Evolutionary conservation across 2,888 invertebrate genomes (phyloP).

Genomic region (Altica lythri): DNA sequence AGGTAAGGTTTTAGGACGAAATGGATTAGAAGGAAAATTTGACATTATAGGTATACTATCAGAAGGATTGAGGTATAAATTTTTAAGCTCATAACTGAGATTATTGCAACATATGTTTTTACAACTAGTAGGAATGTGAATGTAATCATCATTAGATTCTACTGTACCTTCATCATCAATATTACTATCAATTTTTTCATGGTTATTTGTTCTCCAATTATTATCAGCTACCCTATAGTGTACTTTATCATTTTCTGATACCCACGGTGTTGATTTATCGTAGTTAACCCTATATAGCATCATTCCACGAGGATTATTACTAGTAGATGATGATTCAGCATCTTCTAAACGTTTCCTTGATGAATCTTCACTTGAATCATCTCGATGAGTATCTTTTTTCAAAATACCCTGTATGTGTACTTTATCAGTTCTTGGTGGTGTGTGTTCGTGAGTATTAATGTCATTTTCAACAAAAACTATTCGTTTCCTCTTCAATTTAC

Average conservation of each 20-base stretch:
- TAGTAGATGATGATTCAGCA: not conserved
- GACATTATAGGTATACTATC: constrained; percentile 1
- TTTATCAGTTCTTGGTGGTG: too few relatives aligned
- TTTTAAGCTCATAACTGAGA: constrained; percentile 7
- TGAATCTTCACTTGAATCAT: too few relatives aligned
- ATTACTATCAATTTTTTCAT: constrained; percentile 7
- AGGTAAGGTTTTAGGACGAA: constrained; percentile 4
- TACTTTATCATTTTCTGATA: constrained; percentile 20
- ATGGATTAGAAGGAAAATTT: constrained; percentile 1
- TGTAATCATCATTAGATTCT: constrained; percentile 5
- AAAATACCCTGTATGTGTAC: too few relatives aligned
- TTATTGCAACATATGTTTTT: constrained; percentile 18
- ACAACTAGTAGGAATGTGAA: constrained; percentile 16
- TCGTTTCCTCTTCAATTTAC: constrained; percentile 17
- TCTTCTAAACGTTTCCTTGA: constrained; percentile 6
- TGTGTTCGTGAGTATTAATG: not conserved
- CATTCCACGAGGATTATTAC: not conserved
- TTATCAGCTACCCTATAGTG: not conserved
- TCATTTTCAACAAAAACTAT: constrained; percentile 22
- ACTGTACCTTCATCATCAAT: constrained; percentile 6
- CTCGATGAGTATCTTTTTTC: too few relatives aligned
- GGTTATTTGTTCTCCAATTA: constrained; percentile 6
- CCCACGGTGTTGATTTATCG: constrained; percentile 31
- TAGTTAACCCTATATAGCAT: constrained; percentile 31
- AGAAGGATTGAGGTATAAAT: constrained; percentile 1